Conservation (phyloP, 2,888 invertebrate species). For the Chesias legatella region DNA sequence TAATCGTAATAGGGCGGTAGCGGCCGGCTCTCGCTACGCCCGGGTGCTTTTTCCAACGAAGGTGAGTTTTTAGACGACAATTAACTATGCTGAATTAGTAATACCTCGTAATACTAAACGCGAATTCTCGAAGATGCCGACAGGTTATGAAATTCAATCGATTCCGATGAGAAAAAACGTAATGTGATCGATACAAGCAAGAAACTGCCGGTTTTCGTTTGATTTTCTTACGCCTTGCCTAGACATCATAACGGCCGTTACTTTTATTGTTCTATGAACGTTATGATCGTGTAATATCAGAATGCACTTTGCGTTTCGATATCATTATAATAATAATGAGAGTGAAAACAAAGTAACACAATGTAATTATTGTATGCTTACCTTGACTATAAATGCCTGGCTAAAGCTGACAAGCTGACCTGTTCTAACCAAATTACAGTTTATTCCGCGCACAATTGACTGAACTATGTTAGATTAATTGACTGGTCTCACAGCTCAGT, state of each 20-base stretch:
- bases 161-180: conserved; percentile 29
- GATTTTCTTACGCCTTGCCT: conserved; percentile 44
- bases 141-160: conserved; percentile 43
- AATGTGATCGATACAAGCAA: conserved; percentile 35
- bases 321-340: no score
- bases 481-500: no score
- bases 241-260: conserved; percentile 9
- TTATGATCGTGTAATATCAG: no score
- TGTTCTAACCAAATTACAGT: no score
- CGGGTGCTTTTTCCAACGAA: conserved; percentile 63
- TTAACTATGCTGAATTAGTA: conserved; percentile 49
- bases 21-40: conserved; percentile 51
- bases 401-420: no score
- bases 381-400: no score
- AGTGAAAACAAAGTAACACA: no score
- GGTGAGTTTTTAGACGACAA: conserved; percentile 52
- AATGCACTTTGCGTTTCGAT: no score
- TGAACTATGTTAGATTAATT: no score
- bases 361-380: no score
- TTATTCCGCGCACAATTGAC: no score
- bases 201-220: conserved; percentile 43
- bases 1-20: conserved; percentile 62
- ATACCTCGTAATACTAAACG: conserved; percentile 45
- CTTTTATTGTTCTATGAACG: conserved; percentile 36
- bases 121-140: conserved; percentile 48